Evolutionary conservation across 23 tunicate species (phyloP), one percentile per base, ranked within the genome.

Genomic region (Trididemnum nubilum): DNA sequence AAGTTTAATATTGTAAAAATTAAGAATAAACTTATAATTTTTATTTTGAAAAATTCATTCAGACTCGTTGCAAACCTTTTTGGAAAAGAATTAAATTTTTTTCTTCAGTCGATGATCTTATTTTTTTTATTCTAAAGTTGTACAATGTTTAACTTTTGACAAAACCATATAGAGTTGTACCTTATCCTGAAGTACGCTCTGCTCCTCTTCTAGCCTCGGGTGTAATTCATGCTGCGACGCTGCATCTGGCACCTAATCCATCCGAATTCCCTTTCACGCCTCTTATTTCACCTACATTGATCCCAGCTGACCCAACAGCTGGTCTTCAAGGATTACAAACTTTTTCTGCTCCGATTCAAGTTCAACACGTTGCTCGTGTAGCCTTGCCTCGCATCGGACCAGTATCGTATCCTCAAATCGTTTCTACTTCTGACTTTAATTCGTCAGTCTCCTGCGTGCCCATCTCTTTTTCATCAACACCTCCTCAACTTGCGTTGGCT

Each of bases 111-210:
- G n/a, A n/a, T n/a, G n/a, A n/a, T n/a, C n/a, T n/a, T n/a, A n/a
- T n/a, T n/a, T n/a, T n/a, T n/a, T n/a, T n/a, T n/a, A n/a, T n/a
- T n/a, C n/a, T n/a, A n/a, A n/a, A n/a, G n/a, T n/a, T n/a, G n/a
- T n/a, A n/a, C n/a, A n/a, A n/a, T n/a, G n/a, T n/a, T n/a, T n/a
- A n/a, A n/a, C n/a, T n/a, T n/a, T n/a, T n/a, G n/a, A n/a, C n/a
- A n/a, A n/a, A n/a, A n/a, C n/a, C n/a, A 67, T 34, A 18, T 76
- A 91, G 97, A 86, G 81, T 86, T 15, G 19, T 71, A 36, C 97
- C 97, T 54, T 91, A 91, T 65, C 97, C 97, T 2, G 97, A 91
- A 39, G 87, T 91, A 34, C 78, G 97, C 25, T 35, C 67, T 12
- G 67, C 67, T 15, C 29, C 90, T 32, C 30, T 91, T 0, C 80